A percentile compares a stretch with the other conserved stretches of the same genome.
Conservation (phyloP, 2,113 vertebrate species). For the Solea solea region DNA sequence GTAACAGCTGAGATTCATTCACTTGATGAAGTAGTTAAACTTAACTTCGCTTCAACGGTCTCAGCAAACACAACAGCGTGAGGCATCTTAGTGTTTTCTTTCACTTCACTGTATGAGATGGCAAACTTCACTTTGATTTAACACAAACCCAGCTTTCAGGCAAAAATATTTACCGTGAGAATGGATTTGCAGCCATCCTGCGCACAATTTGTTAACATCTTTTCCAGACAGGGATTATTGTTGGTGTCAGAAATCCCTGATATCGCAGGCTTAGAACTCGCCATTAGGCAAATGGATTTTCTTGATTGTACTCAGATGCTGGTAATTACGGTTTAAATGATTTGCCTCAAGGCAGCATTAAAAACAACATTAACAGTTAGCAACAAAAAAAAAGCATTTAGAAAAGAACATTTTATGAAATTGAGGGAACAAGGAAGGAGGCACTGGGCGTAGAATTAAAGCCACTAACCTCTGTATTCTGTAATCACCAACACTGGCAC, state of each 20-base stretch:
- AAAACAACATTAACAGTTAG: neutral
- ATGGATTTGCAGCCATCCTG: neutral
- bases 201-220: neutral
- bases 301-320: neutral
- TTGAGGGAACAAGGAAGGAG: neutral
- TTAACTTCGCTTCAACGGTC: too few relatives aligned
- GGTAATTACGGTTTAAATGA: neutral
- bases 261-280: neutral
- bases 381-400: neutral
- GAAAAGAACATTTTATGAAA: neutral
- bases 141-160: too few relatives aligned
- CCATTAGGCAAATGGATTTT: neutral
- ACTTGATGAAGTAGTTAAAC: too few relatives aligned
- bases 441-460: too few relatives aligned
- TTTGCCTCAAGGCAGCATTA: neutral
- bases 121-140: too few relatives aligned
- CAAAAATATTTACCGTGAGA: too few relatives aligned
- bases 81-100: too few relatives aligned
- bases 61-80: too few relatives aligned
- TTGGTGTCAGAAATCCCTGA: neutral
- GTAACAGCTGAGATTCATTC: too few relatives aligned
- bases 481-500: too few relatives aligned
- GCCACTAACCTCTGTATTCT: too few relatives aligned
- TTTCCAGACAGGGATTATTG: neutral
- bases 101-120: too few relatives aligned